Percentiles rank a stretch among this genome's conserved stretches.
Conservation (phyloP, 2,797 vertebrate species). For the Pterois miles region DNA sequence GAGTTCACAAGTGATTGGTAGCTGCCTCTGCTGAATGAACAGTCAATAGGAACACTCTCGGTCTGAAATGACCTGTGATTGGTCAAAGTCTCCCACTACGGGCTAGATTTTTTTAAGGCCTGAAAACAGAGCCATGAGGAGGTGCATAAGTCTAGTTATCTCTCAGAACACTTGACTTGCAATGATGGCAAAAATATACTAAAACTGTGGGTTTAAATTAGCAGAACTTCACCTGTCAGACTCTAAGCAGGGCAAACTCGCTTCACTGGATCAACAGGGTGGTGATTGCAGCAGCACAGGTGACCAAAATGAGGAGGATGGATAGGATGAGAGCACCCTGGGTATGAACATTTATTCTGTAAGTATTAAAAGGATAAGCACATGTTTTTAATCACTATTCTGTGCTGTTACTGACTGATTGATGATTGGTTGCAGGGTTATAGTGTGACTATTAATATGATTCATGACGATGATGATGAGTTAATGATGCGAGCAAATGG, state of each 20-base stretch:
- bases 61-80: too few species aligned
- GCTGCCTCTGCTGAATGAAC: too few species aligned
- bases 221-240: background rate
- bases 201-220: background rate
- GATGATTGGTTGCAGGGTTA: background rate
- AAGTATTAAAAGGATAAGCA: background rate
- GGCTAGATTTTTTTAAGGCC: rapidly evolving
- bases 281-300: background rate
- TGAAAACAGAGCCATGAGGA: too few species aligned
- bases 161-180: too few species aligned
- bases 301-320: background rate
- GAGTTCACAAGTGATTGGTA: too few species aligned
- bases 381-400: background rate
- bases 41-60: too few species aligned
- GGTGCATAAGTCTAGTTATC: too few species aligned
- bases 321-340: background rate
- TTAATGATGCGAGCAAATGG: background rate
- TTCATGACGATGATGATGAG: background rate
- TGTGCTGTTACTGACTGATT: background rate
- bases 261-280: background rate
- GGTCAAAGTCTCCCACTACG: too few species aligned
- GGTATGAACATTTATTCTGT: background rate
- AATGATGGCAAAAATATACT: rapidly evolving
- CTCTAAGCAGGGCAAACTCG: background rate
- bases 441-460: background rate